These are phyloP conservation scores for Hippopotamyrus pictus DNA, from an alignment of 2,797 vertebrate genomes.

Conservation along the genomic window DNA sequence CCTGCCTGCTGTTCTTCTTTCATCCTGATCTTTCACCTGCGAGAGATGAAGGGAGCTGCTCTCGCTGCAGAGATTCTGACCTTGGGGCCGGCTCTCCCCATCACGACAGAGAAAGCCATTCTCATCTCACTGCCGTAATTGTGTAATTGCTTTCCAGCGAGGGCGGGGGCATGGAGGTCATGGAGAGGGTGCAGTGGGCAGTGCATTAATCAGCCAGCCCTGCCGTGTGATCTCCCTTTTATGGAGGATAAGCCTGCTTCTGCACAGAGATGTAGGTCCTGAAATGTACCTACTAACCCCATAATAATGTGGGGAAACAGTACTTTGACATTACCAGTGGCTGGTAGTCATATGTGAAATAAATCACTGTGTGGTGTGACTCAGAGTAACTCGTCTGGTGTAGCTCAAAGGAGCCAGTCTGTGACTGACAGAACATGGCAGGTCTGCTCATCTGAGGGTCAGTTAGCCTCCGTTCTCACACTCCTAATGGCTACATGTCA, in stretches of 20 bases:
- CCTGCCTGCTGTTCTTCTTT: background rate
- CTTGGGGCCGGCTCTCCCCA: background rate
- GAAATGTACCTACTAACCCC: background rate
- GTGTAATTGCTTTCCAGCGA: background rate
- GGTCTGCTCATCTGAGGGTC: background rate
- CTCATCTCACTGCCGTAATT: background rate
- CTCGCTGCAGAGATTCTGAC: background rate
- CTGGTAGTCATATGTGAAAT: background rate
- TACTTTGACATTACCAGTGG: background rate
- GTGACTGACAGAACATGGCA: background rate
- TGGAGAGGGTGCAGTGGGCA: background rate
- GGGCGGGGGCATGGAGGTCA: background rate
- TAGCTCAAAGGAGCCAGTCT: background rate
- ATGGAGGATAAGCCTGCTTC: background rate
- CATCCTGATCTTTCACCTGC: background rate
- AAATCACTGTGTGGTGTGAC: background rate
- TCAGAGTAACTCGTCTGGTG: background rate
- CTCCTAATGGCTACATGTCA: background rate
- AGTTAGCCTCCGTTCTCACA: background rate
- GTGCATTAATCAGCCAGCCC: background rate
- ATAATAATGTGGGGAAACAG: background rate
- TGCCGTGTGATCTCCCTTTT: background rate
- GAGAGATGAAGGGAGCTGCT: background rate
- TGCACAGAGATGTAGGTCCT: background rate
- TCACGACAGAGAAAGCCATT: background rate